phyloP scores from a whole-genome alignment of 2,113 vertebrate genomes.

The Varanus salvator region DNA sequence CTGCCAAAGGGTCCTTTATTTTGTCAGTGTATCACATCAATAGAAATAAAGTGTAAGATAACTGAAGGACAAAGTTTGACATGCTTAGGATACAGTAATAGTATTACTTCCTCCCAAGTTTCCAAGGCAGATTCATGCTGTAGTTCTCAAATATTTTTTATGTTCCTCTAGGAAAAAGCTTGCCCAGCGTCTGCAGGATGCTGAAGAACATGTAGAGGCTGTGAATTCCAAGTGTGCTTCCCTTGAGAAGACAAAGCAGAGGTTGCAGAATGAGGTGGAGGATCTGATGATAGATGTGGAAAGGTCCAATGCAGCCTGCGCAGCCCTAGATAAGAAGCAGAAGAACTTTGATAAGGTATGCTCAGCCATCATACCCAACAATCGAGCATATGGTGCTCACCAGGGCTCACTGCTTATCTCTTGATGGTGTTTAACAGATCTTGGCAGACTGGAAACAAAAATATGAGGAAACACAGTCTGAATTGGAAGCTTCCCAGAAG shows the following conservation, averaged over 20 bases:
- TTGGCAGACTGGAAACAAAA: conserved; percentile 84
- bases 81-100: too few relatives aligned
- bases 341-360: conserved; percentile 90
- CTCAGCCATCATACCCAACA: too few relatives aligned
- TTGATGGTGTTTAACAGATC: conserved; percentile 63
- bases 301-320: conserved; percentile 76
- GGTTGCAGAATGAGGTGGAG: conserved; percentile 81
- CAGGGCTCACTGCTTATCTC: background rate
- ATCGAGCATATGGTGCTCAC: background rate
- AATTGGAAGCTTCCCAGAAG: conserved; percentile 84
- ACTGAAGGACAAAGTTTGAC: too few relatives aligned
- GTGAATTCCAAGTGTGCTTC: conserved; percentile 83
- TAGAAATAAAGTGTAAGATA: too few relatives aligned
- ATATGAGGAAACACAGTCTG: conserved; percentile 79
- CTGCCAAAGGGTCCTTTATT: too few relatives aligned
- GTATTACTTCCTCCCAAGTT: too few relatives aligned
- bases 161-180: conserved; percentile 79
- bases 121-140: too few relatives aligned
- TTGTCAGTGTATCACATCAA: too few relatives aligned
- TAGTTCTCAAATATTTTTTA: background rate
- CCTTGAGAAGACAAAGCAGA: conserved; percentile 83
- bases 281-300: conserved; percentile 86
- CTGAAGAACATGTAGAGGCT: conserved; percentile 82
- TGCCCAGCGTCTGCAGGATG: conserved; percentile 80
- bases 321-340: conserved; percentile 85